These are phyloP conservation scores for Macropodus opercularis DNA, from an alignment of 2,797 vertebrate species.

Conservation along the genomic window DNA sequence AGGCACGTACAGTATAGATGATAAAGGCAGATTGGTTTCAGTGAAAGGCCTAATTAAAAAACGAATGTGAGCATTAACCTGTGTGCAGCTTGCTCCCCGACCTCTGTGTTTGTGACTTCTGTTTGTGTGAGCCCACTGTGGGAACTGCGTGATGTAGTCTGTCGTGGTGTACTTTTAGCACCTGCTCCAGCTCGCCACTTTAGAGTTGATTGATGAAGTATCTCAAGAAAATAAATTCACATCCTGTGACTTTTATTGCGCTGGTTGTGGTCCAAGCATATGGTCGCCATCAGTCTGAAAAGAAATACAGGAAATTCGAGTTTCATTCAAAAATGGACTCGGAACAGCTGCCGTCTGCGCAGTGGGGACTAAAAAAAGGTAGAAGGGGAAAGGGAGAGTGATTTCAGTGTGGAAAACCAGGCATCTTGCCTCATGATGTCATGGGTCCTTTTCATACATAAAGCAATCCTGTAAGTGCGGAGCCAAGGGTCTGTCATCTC, in stretches of 20 bases:
- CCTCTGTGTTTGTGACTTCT: constrained; percentile 26
- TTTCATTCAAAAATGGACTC: constrained; percentile 68
- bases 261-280: constrained; percentile 70
- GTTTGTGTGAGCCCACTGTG: constrained; percentile 43
- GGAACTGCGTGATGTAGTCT: constrained; percentile 29
- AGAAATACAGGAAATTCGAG: constrained; percentile 70
- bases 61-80: constrained; percentile 2
- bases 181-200: constrained; percentile 50
- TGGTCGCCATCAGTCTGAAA: constrained; percentile 66
- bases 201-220: constrained; percentile 66
- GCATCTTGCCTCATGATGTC: constrained; percentile 78
- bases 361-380: constrained; percentile 62
- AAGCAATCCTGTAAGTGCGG: constrained; percentile 49
- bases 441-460: constrained; percentile 72
- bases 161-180: constrained; percentile 45
- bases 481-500: constrained; percentile 71
- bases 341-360: constrained; percentile 67
- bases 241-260: constrained; percentile 65
- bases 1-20: constrained; percentile 11
- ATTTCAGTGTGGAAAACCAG: constrained; percentile 67
- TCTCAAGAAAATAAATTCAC: constrained; percentile 67
- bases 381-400: constrained; percentile 53
- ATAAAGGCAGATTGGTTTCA: constrained; percentile 18
- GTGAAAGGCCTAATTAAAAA: constrained; percentile 41
- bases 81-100: constrained; percentile 20